Percentiles rank a stretch among this genome's conserved stretches.
Conservation (phyloP, 2,797 vertebrate genomes). For the Sebastiscus albofasciatus region DNA sequence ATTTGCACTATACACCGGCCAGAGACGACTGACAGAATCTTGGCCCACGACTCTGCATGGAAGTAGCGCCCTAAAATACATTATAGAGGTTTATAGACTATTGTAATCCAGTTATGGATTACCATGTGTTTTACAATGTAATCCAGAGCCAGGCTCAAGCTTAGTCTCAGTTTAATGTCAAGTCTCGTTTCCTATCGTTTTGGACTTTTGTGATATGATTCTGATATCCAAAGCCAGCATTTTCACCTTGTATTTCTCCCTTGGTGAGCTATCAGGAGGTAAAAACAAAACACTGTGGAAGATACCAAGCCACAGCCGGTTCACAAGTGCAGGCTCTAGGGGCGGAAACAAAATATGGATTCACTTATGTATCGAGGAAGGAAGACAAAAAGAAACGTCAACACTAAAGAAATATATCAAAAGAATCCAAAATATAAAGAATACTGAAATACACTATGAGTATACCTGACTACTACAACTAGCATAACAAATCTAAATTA, state of each 20-base stretch:
- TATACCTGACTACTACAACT: too few relatives aligned
- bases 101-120: constrained; percentile 41
- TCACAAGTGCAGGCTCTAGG: background rate
- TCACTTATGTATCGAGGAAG: too few relatives aligned
- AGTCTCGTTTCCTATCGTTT: constrained; percentile 22
- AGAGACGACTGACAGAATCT: constrained; percentile 7
- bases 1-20: background rate
- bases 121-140: constrained; percentile 21
- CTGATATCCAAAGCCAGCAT: background rate
- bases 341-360: too few relatives aligned
- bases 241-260: constrained; percentile 21
- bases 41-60: background rate
- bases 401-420: too few relatives aligned
- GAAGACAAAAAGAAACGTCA: too few relatives aligned
- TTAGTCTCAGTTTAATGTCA: constrained; percentile 19
- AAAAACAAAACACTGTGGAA: constrained; percentile 19
- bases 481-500: too few relatives aligned
- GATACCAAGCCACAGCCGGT: constrained; percentile 19
- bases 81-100: background rate
- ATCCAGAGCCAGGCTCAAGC: constrained; percentile 19
- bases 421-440: too few relatives aligned
- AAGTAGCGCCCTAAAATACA: background rate
- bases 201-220: constrained; percentile 8
- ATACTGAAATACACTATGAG: too few relatives aligned
- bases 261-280: constrained; percentile 8